phyloP scores from a whole-genome alignment of 2,113 vertebrate genomes.

The Sigmodon hispidus region DNA sequence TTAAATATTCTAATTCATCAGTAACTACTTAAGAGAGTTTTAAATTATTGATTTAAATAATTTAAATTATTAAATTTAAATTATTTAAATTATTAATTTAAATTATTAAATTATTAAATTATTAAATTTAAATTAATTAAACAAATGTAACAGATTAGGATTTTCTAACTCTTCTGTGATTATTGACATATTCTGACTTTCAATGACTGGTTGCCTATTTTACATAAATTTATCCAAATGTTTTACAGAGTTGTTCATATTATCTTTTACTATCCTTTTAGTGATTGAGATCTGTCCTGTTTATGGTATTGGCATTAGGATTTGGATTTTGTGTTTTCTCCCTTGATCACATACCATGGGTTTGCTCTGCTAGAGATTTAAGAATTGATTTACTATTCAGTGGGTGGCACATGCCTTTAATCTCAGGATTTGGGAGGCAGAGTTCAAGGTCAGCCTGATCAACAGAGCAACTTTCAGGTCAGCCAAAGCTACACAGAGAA shows the following conservation, averaged over 20 bases:
- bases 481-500: not conserved
- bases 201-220: not conserved
- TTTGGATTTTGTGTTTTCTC: not conserved
- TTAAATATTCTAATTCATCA: constrained; percentile 22
- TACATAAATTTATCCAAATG: not conserved
- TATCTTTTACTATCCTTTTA: not conserved
- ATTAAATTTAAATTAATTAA: too few relatives aligned
- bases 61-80: too few relatives aligned
- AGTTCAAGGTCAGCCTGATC: not conserved
- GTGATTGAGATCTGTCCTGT: not conserved
- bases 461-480: not conserved
- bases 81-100: too few relatives aligned
- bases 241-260: not conserved
- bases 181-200: not conserved
- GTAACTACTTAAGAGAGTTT: not conserved
- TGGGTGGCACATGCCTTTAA: too few relatives aligned
- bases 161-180: not conserved
- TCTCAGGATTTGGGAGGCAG: not conserved
- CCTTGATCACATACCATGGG: too few relatives aligned
- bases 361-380: not conserved
- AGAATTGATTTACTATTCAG: too few relatives aligned
- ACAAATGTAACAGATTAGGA: too few relatives aligned
- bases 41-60: not conserved
- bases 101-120: too few relatives aligned
- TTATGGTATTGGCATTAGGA: not conserved